phyloP scores from a whole-genome alignment of 2,888 invertebrate species.

The Invenusta paracnida region DNA sequence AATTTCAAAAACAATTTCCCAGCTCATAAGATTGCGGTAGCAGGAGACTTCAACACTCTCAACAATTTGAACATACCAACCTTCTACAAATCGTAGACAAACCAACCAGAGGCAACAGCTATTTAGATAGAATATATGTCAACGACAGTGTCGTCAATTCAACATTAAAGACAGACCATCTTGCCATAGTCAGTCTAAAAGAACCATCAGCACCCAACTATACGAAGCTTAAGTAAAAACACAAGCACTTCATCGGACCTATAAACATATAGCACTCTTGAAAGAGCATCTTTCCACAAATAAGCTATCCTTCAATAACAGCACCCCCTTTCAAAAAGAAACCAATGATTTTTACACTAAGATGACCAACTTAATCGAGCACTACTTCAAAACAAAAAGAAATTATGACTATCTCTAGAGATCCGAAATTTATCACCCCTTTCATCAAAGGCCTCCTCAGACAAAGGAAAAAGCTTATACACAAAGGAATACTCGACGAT shows the following conservation, averaged over 20 bases:
- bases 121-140: conserved; percentile 14
- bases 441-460: neutral
- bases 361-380: neutral
- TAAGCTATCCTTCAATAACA: neutral
- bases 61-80: neutral
- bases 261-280: neutral
- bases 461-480: neutral
- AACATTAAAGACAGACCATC: neutral
- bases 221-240: neutral
- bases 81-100: conserved; percentile 13
- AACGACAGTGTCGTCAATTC: neutral
- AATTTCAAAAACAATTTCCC: conserved; percentile 9
- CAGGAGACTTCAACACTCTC: conserved; percentile 3
- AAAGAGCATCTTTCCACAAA: neutral
- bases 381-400: neutral
- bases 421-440: neutral
- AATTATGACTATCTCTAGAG: neutral
- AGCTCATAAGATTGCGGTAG: conserved; percentile 4
- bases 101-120: conserved; percentile 13
- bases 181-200: neutral
- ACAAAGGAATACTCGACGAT: neutral
- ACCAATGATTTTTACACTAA: neutral
- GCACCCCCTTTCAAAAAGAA: neutral
- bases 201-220: neutral
- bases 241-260: neutral